Percentiles rank a stretch among this genome's conserved stretches.
Conservation (phyloP, 2,797 vertebrate genomes). For the Alectoris magna region DNA sequence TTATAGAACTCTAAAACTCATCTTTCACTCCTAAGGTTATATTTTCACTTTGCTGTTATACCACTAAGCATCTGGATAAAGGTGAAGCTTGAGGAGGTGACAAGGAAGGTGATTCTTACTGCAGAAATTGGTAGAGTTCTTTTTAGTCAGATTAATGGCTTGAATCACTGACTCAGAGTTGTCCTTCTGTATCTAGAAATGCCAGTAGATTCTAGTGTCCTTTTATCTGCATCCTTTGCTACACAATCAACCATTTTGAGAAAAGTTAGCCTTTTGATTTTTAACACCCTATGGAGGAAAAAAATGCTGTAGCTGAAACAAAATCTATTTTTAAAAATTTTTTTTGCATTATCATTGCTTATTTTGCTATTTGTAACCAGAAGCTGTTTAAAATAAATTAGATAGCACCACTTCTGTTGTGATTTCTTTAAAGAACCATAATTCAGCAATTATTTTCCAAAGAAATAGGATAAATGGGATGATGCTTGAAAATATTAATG, state of each 20-base stretch:
- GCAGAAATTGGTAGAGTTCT: slow-evolving; percentile 11
- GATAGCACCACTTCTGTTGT: background rate
- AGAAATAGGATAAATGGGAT: background rate
- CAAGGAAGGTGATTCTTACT: slow-evolving; percentile 42
- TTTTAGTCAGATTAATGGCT: slow-evolving; percentile 58
- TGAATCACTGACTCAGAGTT: slow-evolving; percentile 3
- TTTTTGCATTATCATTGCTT: background rate
- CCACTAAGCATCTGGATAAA: slow-evolving; percentile 24
- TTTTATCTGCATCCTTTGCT: background rate
- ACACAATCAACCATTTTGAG: background rate
- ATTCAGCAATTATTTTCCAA: background rate
- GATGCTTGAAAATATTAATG: background rate
- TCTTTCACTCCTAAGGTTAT: background rate
- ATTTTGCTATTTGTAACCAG: background rate
- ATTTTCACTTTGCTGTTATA: slow-evolving; percentile 8
- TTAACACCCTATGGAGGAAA: background rate
- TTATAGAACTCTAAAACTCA: background rate
- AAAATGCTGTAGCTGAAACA: background rate
- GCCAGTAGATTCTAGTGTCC: background rate
- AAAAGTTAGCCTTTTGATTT: background rate
- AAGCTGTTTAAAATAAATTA: background rate
- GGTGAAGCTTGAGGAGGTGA: slow-evolving; percentile 14
- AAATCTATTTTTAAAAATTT: background rate
- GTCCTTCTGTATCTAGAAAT: slow-evolving; percentile 17
- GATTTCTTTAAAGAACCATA: background rate